Evolutionary conservation across 2,797 vertebrate genomes (phyloP).

Genomic region (Tachyglossus aculeatus): DNA sequence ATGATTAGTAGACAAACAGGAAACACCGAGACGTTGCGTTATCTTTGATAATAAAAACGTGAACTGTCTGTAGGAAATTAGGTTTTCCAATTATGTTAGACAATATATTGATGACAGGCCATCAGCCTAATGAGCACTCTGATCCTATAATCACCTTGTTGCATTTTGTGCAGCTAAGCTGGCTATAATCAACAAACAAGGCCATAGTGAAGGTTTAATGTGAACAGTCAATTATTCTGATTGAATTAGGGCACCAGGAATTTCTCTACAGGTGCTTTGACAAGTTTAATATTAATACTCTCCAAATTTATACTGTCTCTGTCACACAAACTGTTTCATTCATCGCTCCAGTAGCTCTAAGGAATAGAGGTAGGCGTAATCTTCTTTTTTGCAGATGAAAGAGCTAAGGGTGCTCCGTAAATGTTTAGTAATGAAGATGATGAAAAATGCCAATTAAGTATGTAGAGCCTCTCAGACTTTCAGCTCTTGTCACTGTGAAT

Average conservation of each 20-base stretch:
- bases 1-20: slow-evolving; percentile 5
- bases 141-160: background rate
- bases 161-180: background rate
- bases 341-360: too few species aligned
- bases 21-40: background rate
- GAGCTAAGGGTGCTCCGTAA: too few species aligned
- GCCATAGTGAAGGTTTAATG: slow-evolving; percentile 3
- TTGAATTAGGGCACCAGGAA: slow-evolving; percentile 7
- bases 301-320: too few species aligned
- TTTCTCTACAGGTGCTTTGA: background rate
- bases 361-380: too few species aligned
- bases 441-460: too few species aligned
- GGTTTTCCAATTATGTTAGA: background rate
- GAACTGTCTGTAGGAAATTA: background rate
- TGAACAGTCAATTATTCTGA: slow-evolving; percentile 16
- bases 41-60: background rate
- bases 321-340: too few species aligned
- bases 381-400: too few species aligned
- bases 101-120: background rate
- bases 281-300: too few species aligned
- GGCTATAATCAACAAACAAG: background rate
- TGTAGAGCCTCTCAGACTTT: too few species aligned
- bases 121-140: background rate
- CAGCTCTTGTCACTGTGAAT: too few species aligned
- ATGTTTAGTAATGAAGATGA: too few species aligned